phyloP scores from a whole-genome alignment of 2,113 vertebrate species.

The Siniperca chuatsi region DNA sequence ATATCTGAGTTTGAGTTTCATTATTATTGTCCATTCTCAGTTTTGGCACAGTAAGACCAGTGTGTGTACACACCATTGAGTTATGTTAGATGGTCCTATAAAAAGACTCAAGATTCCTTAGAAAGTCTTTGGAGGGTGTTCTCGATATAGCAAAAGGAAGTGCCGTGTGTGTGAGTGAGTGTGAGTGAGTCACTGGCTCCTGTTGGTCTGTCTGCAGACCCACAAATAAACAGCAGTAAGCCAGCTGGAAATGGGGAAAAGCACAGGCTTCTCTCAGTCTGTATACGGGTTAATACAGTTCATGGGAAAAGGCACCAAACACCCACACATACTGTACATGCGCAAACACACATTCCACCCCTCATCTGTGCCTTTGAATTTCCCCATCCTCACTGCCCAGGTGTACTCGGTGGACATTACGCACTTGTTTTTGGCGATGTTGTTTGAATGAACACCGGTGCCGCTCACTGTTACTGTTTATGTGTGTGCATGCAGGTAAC shows the following conservation, averaged over 20 bases:
- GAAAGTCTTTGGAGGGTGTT: slow-evolving; percentile 53
- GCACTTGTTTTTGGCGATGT: slow-evolving; percentile 21
- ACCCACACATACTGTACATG: slow-evolving; percentile 32
- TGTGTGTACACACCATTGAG: slow-evolving; percentile 2
- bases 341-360: slow-evolving; percentile 32
- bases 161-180: slow-evolving; percentile 39
- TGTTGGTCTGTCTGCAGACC: slow-evolving; percentile 83
- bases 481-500: slow-evolving; percentile 41
- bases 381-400: slow-evolving; percentile 48
- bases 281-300: slow-evolving; percentile 79
- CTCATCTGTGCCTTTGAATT: slow-evolving; percentile 46
- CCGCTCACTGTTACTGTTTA: background rate
- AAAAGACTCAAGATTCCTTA: slow-evolving; percentile 63
- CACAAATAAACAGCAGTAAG: slow-evolving; percentile 84
- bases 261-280: slow-evolving; percentile 75
- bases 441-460: slow-evolving; percentile 27
- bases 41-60: background rate
- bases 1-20: background rate
- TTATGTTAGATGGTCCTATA: slow-evolving; percentile 47
- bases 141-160: slow-evolving; percentile 65
- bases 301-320: slow-evolving; percentile 81
- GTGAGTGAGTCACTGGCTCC: slow-evolving; percentile 80
- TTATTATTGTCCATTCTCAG: background rate
- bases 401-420: slow-evolving; percentile 31
- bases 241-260: slow-evolving; percentile 81